phyloP scores from a whole-genome alignment of 2,113 vertebrate genomes.

The Eonycteris spelaea region DNA sequence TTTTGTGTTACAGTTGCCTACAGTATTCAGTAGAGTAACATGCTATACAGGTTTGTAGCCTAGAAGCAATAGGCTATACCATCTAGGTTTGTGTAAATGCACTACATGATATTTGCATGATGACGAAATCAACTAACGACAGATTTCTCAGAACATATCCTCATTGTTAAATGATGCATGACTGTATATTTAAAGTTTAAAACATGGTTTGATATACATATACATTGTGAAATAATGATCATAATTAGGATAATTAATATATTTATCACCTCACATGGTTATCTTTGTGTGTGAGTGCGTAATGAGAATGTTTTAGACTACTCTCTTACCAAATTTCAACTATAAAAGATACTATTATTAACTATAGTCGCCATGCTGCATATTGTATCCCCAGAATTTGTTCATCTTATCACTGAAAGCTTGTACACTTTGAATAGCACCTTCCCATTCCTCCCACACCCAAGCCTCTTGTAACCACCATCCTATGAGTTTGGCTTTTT shows the following conservation, averaged over 20 bases:
- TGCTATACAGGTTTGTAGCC: no score
- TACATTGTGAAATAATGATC: background rate
- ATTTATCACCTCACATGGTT: background rate
- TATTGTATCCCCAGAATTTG: background rate
- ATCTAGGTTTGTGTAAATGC: background rate
- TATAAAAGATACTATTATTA: background rate
- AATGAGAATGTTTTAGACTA: background rate
- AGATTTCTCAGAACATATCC: background rate
- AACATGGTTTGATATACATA: background rate
- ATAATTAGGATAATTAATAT: background rate
- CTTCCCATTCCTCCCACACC: background rate
- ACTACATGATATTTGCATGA: background rate
- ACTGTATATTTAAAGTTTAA: background rate
- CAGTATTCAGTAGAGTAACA: background rate
- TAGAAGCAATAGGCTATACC: background rate
- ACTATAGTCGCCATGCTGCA: background rate
- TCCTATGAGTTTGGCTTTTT: background rate
- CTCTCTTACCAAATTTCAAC: background rate
- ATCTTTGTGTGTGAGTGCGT: background rate
- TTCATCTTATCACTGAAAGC: background rate
- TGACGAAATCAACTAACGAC: background rate
- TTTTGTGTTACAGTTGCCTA: background rate
- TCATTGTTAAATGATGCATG: background rate
- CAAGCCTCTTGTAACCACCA: background rate
- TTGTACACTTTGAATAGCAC: background rate